phyloP scores from a whole-genome alignment of 2,888 invertebrate genomes.

The Orthosia incerta region DNA sequence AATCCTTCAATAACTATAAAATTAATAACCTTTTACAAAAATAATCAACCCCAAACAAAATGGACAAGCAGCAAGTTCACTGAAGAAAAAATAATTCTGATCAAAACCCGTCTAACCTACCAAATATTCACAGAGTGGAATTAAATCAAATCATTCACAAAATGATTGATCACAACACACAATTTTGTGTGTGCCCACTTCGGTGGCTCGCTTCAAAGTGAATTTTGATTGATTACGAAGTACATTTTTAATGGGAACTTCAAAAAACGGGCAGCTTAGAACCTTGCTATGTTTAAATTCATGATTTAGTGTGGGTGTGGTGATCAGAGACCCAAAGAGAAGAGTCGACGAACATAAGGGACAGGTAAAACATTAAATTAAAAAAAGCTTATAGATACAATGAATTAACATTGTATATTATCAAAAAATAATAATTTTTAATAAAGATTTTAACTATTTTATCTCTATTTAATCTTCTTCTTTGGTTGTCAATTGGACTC shows the following conservation, averaged over 20 bases:
- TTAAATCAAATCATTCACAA: constrained; percentile 75
- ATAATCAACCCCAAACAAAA: constrained; percentile 15
- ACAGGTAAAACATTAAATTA: no score
- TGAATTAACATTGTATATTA: no score
- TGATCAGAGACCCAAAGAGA: background rate
- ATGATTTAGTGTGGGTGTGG: constrained; percentile 6
- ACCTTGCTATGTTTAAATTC: constrained; percentile 28
- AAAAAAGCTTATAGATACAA: no score
- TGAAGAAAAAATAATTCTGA: constrained; percentile 24
- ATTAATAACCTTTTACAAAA: background rate
- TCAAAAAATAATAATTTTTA: no score
- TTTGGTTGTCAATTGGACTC: no score
- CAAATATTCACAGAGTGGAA: constrained; percentile 59
- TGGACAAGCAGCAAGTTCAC: constrained; percentile 1
- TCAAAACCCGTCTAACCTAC: constrained; percentile 33
- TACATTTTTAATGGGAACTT: constrained; percentile 62
- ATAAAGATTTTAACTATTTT: no score
- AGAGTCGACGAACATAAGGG: no score
- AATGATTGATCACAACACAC: constrained; percentile 78
- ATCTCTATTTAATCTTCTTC: no score
- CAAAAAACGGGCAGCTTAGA: constrained; percentile 30
- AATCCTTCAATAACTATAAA: background rate
- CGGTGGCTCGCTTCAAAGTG: constrained; percentile 75
- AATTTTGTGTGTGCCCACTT: constrained; percentile 69
- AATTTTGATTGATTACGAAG: constrained; percentile 71